phyloP scores from a whole-genome alignment of 2,797 vertebrate species.

The Oryzias sinensis region DNA sequence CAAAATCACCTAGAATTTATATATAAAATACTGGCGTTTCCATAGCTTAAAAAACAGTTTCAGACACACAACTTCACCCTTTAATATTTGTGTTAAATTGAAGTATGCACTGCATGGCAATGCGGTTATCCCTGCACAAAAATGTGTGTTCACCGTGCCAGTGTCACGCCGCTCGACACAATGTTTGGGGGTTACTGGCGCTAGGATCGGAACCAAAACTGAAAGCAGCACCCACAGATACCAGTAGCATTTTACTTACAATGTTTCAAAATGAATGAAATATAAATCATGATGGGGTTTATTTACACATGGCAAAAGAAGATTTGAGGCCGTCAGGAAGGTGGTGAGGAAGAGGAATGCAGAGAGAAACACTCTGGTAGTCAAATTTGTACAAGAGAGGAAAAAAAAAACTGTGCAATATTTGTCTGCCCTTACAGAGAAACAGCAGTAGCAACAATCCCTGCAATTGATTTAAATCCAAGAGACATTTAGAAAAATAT shows the following conservation, averaged over 20 bases:
- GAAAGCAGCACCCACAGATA: constrained; percentile 75
- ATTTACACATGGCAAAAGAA: constrained; percentile 74
- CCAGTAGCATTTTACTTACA: constrained; percentile 80
- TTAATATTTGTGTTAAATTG: constrained; percentile 68
- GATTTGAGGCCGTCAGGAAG: constrained; percentile 65
- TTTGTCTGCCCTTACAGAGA: constrained; percentile 84
- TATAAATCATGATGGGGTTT: constrained; percentile 48
- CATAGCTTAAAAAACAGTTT: constrained; percentile 67
- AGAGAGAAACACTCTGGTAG: constrained; percentile 52
- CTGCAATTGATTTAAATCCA: constrained; percentile 84
- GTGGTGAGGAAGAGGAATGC: constrained; percentile 70
- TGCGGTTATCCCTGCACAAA: constrained; percentile 70
- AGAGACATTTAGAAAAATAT: constrained; percentile 71
- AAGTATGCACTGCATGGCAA: constrained; percentile 75
- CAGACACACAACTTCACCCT: constrained; percentile 67
- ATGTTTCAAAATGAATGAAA: constrained; percentile 69
- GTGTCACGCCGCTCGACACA: constrained; percentile 70
- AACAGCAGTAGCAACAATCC: constrained; percentile 87
- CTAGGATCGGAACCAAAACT: constrained; percentile 55
- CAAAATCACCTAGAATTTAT: too few relatives aligned
- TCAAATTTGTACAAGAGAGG: constrained; percentile 67
- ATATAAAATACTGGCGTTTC: constrained; percentile 76
- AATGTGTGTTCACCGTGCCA: constrained; percentile 61
- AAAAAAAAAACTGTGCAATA: constrained; percentile 84
- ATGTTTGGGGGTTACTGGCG: constrained; percentile 65